Conservation (phyloP, 2,113 vertebrate species). For the Rhinolophus sinicus region DNA sequence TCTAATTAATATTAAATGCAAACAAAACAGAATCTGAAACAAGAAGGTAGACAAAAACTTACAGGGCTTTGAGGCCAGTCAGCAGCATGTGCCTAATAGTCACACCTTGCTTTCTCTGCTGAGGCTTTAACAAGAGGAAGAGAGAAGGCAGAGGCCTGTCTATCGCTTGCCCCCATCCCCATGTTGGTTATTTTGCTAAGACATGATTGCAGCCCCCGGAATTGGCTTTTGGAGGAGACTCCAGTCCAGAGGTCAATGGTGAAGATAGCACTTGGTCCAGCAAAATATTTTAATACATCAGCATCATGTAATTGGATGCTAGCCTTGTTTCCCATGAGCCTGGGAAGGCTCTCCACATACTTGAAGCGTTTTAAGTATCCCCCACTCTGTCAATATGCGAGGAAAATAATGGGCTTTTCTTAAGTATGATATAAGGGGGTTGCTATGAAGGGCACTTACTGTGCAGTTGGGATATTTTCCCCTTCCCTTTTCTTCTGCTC, state of each 20-base stretch:
- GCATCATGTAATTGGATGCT: constrained; percentile 12
- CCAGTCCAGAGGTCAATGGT: constrained; percentile 25
- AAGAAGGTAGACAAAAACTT: not conserved
- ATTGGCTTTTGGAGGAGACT: constrained; percentile 27
- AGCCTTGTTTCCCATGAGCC: not conserved
- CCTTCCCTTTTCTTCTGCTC: not conserved
- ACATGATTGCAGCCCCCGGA: constrained; percentile 56
- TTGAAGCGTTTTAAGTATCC: constrained; percentile 11
- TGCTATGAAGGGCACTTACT: constrained; percentile 7
- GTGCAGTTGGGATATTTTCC: not conserved
- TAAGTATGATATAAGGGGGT: not conserved
- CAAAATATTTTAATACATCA: not conserved
- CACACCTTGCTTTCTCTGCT: not conserved
- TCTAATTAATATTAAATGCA: constrained; percentile 1
- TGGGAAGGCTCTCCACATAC: not conserved
- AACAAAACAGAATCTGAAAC: not conserved
- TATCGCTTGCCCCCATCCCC: not conserved
- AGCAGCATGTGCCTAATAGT: not conserved
- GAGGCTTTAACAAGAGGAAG: not conserved
- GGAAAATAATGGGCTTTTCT: constrained; percentile 25
- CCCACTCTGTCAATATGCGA: not conserved
- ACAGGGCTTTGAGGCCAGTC: not conserved
- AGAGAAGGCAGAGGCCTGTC: not conserved
- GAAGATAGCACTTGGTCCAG: constrained; percentile 9
- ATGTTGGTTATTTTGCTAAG: constrained; percentile 47